phyloP scores from a whole-genome alignment of 2,888 invertebrate genomes.

The Cataglyphis altisquamis region DNA sequence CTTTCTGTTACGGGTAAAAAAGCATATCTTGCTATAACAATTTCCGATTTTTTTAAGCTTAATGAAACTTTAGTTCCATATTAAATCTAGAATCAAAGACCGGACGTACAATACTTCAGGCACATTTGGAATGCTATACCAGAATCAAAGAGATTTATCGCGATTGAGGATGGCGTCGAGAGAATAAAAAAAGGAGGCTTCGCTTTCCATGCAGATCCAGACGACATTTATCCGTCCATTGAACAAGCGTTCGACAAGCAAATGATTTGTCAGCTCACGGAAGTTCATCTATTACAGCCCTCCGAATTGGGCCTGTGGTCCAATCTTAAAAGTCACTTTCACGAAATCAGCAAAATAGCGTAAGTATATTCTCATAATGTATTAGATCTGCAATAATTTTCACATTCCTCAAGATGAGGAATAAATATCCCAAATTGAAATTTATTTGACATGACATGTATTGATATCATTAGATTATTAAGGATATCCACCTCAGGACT shows the following conservation, averaged over 20 bases:
- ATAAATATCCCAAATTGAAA: background rate
- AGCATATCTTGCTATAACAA: background rate
- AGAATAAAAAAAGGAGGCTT: conserved; percentile 70
- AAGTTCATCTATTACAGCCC: conserved; percentile 77
- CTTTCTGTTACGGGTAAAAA: conserved; percentile 71
- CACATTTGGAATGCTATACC: conserved; percentile 61
- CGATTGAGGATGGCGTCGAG: conserved; percentile 73
- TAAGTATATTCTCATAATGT: conserved; percentile 41
- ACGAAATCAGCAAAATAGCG: conserved; percentile 80
- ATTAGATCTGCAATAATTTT: background rate
- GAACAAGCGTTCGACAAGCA: conserved; percentile 77
- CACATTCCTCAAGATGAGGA: background rate
- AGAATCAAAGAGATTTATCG: conserved; percentile 45
- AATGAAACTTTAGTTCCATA: background rate
- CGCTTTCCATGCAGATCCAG: conserved; percentile 80
- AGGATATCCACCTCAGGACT: conserved; percentile 77
- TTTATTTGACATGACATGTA: background rate
- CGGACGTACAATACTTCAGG: conserved; percentile 62
- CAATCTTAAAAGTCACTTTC: conserved; percentile 75
- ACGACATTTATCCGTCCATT: conserved; percentile 77
- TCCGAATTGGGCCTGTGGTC: conserved; percentile 67
- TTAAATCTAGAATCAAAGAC: conserved; percentile 36
- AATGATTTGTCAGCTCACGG: conserved; percentile 81
- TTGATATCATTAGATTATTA: conserved; percentile 70
- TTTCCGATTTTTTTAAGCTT: background rate